Conservation (phyloP, 2,113 vertebrate genomes). For the Semnornis frantzii region DNA sequence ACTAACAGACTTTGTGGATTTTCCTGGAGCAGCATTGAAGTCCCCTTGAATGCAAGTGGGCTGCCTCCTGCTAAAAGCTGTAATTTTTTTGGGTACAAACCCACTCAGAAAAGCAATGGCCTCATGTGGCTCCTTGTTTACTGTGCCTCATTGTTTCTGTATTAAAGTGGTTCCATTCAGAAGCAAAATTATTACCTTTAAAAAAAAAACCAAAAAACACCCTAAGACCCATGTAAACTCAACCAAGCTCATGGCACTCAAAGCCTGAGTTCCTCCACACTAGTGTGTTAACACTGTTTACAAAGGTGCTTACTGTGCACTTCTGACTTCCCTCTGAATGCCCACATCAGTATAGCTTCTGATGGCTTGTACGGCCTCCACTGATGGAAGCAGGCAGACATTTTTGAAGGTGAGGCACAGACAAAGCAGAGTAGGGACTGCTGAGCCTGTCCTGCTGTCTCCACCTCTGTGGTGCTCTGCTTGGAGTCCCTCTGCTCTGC, state of each 20-base stretch:
- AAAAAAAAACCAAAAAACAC: neutral
- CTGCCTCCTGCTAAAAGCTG: neutral
- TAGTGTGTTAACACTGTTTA: too few species aligned
- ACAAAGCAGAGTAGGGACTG: neutral
- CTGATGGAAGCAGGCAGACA: neutral
- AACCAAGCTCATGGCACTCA: neutral
- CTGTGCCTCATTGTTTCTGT: neutral
- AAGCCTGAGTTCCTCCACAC: neutral
- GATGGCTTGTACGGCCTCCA: neutral
- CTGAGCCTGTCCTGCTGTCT: neutral
- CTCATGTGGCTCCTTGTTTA: neutral
- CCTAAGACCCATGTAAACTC: neutral
- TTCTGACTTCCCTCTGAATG: accelerated
- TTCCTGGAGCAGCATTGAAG: neutral
- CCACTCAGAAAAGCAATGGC: neutral
- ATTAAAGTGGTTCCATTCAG: neutral
- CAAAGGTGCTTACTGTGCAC: neutral
- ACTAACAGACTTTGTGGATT: neutral
- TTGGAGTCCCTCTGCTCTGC: neutral
- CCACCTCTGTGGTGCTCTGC: accelerated
- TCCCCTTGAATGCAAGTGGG: neutral
- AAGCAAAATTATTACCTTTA: neutral
- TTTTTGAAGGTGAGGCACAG: neutral
- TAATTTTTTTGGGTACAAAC: neutral
- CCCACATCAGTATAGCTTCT: neutral